phyloP scores from a whole-genome alignment of 2,888 invertebrate species.

The Micoletzkya japonica region DNA sequence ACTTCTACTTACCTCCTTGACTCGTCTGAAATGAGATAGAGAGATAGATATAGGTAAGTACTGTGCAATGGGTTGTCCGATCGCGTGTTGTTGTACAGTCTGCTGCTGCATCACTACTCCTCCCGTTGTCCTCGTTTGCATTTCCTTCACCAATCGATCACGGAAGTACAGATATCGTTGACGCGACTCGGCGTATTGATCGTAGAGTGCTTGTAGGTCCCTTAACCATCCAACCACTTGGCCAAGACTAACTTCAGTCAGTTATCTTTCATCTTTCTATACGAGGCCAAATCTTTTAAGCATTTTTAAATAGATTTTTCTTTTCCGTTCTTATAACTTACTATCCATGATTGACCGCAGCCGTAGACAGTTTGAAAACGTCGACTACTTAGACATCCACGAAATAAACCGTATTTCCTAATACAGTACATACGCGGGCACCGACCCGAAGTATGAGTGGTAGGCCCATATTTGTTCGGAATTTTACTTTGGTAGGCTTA shows the following conservation, averaged over 20 bases:
- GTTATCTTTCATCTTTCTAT: background rate
- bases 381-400: no score
- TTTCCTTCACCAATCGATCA: conserved; percentile 59
- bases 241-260: no score
- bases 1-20: no score
- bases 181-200: conserved; percentile 57
- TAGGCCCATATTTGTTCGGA: no score
- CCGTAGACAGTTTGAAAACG: no score
- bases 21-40: background rate
- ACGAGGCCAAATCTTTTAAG: background rate
- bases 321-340: no score
- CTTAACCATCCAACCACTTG: conserved; percentile 40
- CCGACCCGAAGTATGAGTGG: no score
- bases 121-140: conserved; percentile 27
- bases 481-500: no score
- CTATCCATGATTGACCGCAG: no score
- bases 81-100: no score
- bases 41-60: background rate
- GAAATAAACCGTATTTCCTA: no score
- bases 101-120: background rate
- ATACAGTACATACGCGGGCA: no score
- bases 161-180: conserved; percentile 59
- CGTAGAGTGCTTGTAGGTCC: conserved; percentile 57
- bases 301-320: background rate
- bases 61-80: background rate